phyloP scores from a whole-genome alignment of 2,797 vertebrate genomes.

The Brachyrhaphis roseni region DNA sequence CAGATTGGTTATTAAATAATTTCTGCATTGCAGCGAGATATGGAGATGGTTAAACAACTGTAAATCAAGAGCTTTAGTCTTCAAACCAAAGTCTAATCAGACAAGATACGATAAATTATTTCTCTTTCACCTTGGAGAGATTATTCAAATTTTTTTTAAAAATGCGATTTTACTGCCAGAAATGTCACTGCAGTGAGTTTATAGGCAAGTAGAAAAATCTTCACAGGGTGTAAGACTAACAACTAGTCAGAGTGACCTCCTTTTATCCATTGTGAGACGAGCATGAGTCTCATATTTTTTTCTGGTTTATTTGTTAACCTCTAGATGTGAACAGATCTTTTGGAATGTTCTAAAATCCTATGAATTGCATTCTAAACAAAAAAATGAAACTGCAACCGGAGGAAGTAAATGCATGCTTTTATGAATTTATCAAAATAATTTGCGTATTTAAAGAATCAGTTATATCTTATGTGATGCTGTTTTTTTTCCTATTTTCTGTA shows the following conservation, averaged over 20 bases:
- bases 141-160: neutral
- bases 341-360: no score
- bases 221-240: neutral
- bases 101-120: neutral
- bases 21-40: neutral
- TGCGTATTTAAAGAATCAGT: neutral
- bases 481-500: neutral
- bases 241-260: neutral
- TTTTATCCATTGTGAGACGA: neutral
- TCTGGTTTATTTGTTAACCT: neutral
- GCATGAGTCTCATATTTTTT: neutral
- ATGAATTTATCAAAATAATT: neutral
- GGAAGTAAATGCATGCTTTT: neutral
- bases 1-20: neutral
- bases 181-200: neutral
- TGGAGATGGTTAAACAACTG: neutral
- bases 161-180: neutral
- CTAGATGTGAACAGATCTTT: neutral
- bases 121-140: neutral
- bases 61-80: neutral
- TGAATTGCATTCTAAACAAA: neutral
- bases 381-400: neutral
- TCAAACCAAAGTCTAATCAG: neutral
- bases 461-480: neutral
- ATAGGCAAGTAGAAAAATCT: neutral